A percentile compares a stretch with the other conserved stretches of the same genome.
phyloP scores from a whole-genome alignment of 2,888 invertebrate species.

The Drosophila stalkeri region DNA sequence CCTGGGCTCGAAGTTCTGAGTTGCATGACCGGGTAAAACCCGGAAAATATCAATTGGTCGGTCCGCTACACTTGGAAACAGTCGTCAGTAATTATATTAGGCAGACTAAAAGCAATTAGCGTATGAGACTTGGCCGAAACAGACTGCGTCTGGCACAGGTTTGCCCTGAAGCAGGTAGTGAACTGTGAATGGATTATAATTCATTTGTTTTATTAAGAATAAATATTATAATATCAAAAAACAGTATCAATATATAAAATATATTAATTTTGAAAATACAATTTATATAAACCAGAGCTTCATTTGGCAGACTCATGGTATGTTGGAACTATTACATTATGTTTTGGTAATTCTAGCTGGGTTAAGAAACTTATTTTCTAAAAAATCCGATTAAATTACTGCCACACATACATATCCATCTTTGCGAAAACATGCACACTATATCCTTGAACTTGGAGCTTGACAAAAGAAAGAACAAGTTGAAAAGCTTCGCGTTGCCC shows the following conservation, averaged over 20 bases:
- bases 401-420: conserved; percentile 61
- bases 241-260: too few species aligned
- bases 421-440: conserved; percentile 32
- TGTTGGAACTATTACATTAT: conserved; percentile 24
- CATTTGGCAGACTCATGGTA: conserved; percentile 34
- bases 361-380: conserved; percentile 58
- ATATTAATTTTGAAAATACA: neutral
- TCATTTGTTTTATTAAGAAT: neutral
- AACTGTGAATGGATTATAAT: neutral
- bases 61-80: conserved; percentile 32
- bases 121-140: conserved; percentile 64
- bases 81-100: conserved; percentile 69
- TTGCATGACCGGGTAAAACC: conserved; percentile 54
- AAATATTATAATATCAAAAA: neutral
- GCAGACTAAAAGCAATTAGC: conserved; percentile 81
- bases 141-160: conserved; percentile 40
- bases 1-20: conserved; percentile 47
- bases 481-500: conserved; percentile 50
- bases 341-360: conserved; percentile 64
- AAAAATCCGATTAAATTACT: conserved; percentile 79
- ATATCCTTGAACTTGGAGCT: conserved; percentile 82
- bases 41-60: conserved; percentile 59
- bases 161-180: conserved; percentile 35
- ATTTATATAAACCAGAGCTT: conserved; percentile 57
- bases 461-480: conserved; percentile 56